phyloP scores from a whole-genome alignment of 1,140 invertebrate species.

The Adoxophyes honmai region DNA sequence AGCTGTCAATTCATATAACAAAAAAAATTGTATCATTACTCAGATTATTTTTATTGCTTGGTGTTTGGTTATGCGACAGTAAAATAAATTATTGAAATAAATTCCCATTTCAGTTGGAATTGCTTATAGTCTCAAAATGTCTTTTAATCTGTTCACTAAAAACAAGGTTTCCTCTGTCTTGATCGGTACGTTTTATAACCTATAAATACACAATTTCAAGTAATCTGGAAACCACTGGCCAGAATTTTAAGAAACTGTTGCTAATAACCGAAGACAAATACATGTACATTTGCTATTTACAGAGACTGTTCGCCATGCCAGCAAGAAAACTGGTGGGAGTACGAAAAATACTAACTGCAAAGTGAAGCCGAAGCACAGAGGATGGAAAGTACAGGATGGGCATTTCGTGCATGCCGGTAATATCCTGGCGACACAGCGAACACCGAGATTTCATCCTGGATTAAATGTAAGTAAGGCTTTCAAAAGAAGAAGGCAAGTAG shows the following conservation, averaged over 20 bases:
- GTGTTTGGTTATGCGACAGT: too few relatives aligned
- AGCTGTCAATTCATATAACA: too few relatives aligned
- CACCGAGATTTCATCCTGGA: slow-evolving; percentile 87
- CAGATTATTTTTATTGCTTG: too few relatives aligned
- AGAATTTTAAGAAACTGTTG: background rate
- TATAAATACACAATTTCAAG: background rate
- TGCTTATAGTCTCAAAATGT: background rate
- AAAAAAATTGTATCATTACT: too few relatives aligned
- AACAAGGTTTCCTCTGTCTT: background rate
- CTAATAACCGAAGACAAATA: background rate
- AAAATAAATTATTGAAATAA: background rate
- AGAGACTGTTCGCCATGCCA: slow-evolving; percentile 79
- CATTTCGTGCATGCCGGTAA: slow-evolving; percentile 80
- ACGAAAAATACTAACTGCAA: slow-evolving; percentile 81
- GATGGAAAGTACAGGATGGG: slow-evolving; percentile 84
- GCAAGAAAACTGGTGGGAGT: slow-evolving; percentile 83
- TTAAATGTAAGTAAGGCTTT: slow-evolving; percentile 80
- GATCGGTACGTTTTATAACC: background rate
- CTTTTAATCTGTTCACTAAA: background rate
- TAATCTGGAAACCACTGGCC: too few relatives aligned
- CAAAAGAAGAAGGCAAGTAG: background rate
- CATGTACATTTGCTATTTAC: slow-evolving; percentile 15
- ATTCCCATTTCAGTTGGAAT: background rate
- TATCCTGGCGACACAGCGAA: slow-evolving; percentile 83
- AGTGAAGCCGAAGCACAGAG: slow-evolving; percentile 83